A percentile compares a stretch with the other conserved stretches of the same genome.
phyloP scores from a whole-genome alignment of 2,888 invertebrate species.

The Luffia ferchaultella region DNA sequence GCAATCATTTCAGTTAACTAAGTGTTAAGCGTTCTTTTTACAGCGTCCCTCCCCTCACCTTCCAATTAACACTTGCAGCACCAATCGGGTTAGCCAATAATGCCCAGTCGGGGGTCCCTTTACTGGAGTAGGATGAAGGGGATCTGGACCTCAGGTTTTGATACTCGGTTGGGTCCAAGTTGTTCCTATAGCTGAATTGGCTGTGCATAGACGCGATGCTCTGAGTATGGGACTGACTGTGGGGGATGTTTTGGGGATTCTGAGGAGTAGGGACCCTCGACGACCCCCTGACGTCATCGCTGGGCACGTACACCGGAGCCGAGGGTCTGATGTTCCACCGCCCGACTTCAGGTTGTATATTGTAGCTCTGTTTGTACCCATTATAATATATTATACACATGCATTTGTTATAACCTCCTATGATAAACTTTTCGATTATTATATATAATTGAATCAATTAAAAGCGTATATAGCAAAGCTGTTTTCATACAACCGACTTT shows the following conservation, averaged over 20 bases:
- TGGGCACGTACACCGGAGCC: conserved; percentile 58
- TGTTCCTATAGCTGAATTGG: conserved; percentile 39
- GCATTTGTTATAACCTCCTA: not conserved
- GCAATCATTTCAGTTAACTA: not conserved
- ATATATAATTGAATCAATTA: too few species aligned
- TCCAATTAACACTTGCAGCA: conserved; percentile 40
- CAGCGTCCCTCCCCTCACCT: conserved; percentile 60
- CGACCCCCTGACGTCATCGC: conserved; percentile 36
- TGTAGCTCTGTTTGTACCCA: conserved; percentile 53
- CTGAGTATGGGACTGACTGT: conserved; percentile 56
- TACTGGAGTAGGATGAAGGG: conserved; percentile 63
- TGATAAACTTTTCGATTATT: too few species aligned
- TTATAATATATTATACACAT: conserved; percentile 8
- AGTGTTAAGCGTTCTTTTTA: not conserved
- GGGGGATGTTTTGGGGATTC: conserved; percentile 52
- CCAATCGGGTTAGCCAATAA: conserved; percentile 47
- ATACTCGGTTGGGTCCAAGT: conserved; percentile 59
- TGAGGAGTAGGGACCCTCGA: conserved; percentile 24
- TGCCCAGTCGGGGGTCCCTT: conserved; percentile 58
- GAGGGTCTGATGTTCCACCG: conserved; percentile 59
- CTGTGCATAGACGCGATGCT: conserved; percentile 64
- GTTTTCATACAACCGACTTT: too few species aligned
- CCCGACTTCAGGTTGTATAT: conserved; percentile 50
- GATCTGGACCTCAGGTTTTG: conserved; percentile 46
- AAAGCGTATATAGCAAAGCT: too few species aligned